phyloP scores from a whole-genome alignment of 2,888 invertebrate genomes.

The Pseudococcus viburni region DNA sequence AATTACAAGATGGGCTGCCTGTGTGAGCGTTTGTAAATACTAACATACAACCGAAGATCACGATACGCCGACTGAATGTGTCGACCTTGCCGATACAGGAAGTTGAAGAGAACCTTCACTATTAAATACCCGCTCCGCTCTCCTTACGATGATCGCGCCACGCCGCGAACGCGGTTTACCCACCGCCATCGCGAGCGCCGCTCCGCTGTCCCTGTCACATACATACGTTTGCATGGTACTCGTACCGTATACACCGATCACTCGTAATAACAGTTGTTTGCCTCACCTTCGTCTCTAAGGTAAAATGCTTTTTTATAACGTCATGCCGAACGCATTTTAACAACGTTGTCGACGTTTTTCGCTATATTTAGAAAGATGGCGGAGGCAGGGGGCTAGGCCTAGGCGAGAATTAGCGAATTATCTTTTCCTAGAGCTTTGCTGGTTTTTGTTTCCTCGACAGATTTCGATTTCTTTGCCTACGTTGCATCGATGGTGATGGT shows the following conservation, averaged over 20 bases:
- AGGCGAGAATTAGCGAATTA: not conserved
- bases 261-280: slow-evolving; percentile 63
- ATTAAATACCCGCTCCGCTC: slow-evolving; percentile 61
- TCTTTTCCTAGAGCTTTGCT: not conserved
- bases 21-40: slow-evolving; percentile 57
- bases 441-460: too few species aligned
- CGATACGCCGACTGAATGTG: slow-evolving; percentile 60
- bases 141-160: slow-evolving; percentile 43
- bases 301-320: slow-evolving; percentile 59
- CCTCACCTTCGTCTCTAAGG: slow-evolving; percentile 63
- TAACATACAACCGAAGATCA: slow-evolving; percentile 58
- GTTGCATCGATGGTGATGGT: too few species aligned
- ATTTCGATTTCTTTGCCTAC: too few species aligned
- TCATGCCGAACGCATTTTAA: slow-evolving; percentile 50
- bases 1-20: slow-evolving; percentile 33
- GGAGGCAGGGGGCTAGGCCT: not conserved
- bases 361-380: not conserved
- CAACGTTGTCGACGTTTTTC: slow-evolving; percentile 34
- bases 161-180: slow-evolving; percentile 1
- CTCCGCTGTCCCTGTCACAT: not conserved
- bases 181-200: not conserved
- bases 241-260: not conserved
- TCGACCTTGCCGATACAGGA: slow-evolving; percentile 65
- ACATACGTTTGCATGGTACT: not conserved
- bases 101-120: slow-evolving; percentile 63